Evolutionary conservation across 2,888 invertebrate genomes (phyloP).

Genomic region (Rhingia campestris): DNA sequence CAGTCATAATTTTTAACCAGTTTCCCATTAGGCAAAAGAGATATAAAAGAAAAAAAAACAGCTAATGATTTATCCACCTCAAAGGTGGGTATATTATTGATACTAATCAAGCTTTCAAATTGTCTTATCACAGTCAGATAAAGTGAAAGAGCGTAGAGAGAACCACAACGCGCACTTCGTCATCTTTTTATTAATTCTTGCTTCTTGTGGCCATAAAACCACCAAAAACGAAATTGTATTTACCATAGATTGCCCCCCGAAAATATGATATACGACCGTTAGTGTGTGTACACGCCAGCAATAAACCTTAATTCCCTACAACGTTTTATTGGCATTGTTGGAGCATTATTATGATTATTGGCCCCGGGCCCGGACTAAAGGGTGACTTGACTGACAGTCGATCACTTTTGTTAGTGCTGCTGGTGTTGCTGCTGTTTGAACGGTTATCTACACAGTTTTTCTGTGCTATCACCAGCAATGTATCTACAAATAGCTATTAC

Average conservation of each 20-base stretch:
- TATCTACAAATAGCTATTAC: conserved; percentile 67
- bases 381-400: conserved; percentile 50
- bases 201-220: conserved; percentile 48
- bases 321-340: conserved; percentile 55
- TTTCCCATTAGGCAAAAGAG: background rate
- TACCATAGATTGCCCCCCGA: conserved; percentile 38
- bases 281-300: conserved; percentile 33
- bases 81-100: conserved; percentile 23
- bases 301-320: conserved; percentile 58
- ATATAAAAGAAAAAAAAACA: background rate
- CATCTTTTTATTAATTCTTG: conserved; percentile 32
- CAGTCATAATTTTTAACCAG: conserved; percentile 4
- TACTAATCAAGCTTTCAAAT: conserved; percentile 36
- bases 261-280: conserved; percentile 52
- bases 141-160: conserved; percentile 2
- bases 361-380: conserved; percentile 32
- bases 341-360: conserved; percentile 64
- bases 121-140: conserved; percentile 16
- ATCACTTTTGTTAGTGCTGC: conserved; percentile 32
- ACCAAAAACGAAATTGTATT: conserved; percentile 29
- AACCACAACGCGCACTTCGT: background rate
- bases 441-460: conserved; percentile 22
- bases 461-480: conserved; percentile 45
- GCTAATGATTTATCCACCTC: conserved; percentile 36
- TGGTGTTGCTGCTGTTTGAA: conserved; percentile 37